Base-by-base conservation (phyloP, 2,797 vertebrate species). In the Hephaestus fuliginosus region DNA sequence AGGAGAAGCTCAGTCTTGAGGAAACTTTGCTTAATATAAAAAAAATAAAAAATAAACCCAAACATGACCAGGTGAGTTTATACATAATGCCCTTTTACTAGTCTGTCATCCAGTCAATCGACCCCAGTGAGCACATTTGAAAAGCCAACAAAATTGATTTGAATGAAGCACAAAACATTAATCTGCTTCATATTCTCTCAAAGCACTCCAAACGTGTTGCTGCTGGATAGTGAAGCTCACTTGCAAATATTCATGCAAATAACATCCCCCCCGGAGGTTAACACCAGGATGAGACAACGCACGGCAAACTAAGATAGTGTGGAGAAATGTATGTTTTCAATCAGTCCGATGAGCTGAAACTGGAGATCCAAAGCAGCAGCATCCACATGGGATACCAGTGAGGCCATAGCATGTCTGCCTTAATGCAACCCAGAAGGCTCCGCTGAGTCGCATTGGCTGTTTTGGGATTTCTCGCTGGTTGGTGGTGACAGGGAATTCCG, bases 401-500 rank as follows among this genome's bases (percentile, higher is more conserved):
- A 84, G 84, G 81, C 61, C 57, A 64, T 43, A 70, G 83, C 80
- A 84, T 83, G 76, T 84, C 88, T 64, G 86, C 48, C 82, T 82
- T 93, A 94, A 94, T 93, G 81, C 68, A 85, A 90, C 80, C 84
- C 93, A 93, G 93, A 88, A 86, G 78, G 71, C 72, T 78, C 43
- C 51, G 77, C 68, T 60, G 44, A 10, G 39, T 62, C 72, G 52
- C 82, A 87, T 71, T 81, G 86, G 85, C 72, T 84, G 80, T 70
- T 87, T 52, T 43, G 81, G 80, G 85, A 86, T 85, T 86, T 68
- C 80, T 70, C 17, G 7, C 72, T 60, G 76, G 67, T 70, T 85
- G 75, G 80, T 86, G 83, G 78, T 82, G 89, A 89, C 83, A 80
- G 52, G 69, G 58, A 65, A 87, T 82, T 89, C 88, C 61, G 5